These are phyloP conservation scores for Andrena minutula DNA, from an alignment of 2,888 invertebrate species.

Conservation along the genomic window DNA sequence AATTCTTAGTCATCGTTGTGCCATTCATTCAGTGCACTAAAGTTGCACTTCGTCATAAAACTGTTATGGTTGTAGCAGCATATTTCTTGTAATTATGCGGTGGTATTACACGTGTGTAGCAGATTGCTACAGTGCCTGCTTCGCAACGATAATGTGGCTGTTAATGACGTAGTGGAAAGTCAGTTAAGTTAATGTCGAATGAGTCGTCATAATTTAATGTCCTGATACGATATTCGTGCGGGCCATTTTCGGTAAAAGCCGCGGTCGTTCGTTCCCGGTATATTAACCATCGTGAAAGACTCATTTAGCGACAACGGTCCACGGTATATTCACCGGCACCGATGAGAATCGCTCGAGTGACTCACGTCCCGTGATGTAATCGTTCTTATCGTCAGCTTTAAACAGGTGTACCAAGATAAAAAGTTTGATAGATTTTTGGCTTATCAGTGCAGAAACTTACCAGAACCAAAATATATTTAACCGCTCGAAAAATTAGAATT, in stretches of 20 bases:
- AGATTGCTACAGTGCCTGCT: not conserved
- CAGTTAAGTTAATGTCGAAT: constrained; percentile 10
- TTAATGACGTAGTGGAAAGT: not conserved
- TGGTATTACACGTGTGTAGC: not conserved
- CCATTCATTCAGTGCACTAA: too few species aligned
- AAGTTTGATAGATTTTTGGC: constrained; percentile 23
- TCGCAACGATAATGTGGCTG: not conserved
- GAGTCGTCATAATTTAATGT: constrained; percentile 2
- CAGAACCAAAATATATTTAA: not conserved
- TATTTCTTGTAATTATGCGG: not conserved
- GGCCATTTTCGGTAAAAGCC: constrained; percentile 37
- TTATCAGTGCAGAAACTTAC: not conserved
- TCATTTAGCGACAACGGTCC: constrained; percentile 41
- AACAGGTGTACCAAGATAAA: constrained; percentile 69
- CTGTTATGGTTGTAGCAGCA: too few species aligned
- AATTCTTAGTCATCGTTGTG: too few species aligned
- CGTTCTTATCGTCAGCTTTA: constrained; percentile 66
- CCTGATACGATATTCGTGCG: constrained; percentile 27
- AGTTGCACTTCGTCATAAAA: too few species aligned
- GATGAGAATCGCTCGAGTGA: constrained; percentile 54
- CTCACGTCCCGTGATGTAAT: constrained; percentile 69
- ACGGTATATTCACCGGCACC: constrained; percentile 36
- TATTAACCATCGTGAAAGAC: constrained; percentile 29
- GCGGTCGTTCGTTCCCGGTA: constrained; percentile 39
- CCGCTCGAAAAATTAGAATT: not conserved